Conservation (phyloP, 2,113 vertebrate species). For the Galemys pyrenaicus region DNA sequence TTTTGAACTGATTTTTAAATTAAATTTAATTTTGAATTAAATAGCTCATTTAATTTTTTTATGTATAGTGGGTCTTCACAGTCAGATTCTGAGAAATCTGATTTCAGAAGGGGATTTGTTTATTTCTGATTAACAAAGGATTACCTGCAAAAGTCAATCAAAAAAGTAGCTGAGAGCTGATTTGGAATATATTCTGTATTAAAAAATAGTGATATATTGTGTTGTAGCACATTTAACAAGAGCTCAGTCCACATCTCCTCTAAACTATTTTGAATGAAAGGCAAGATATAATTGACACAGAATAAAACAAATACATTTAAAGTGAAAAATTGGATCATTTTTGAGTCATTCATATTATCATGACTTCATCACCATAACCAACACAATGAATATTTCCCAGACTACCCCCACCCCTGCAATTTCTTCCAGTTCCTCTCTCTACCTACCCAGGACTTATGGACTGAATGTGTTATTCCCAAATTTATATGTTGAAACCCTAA, state of each 20-base stretch:
- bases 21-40: too few relatives aligned
- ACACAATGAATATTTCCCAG: neutral
- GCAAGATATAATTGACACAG: neutral
- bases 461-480: neutral
- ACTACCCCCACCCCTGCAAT: neutral
- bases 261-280: neutral
- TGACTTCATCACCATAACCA: neutral
- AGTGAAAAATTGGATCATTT: neutral
- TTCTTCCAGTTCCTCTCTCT: neutral
- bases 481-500: neutral
- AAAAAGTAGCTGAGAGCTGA: neutral
- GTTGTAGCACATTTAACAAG: neutral
- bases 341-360: neutral
- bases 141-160: neutral
- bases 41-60: neutral
- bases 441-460: neutral
- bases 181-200: neutral
- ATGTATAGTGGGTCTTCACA: neutral
- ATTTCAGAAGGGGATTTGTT: neutral
- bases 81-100: neutral
- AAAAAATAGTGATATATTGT: neutral
- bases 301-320: neutral
- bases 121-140: neutral
- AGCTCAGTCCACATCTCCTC: neutral
- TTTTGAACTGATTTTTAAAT: neutral